Evolutionary conservation across 2,113 vertebrate genomes (phyloP), one percentile per base, ranked within the genome.

Genomic region (Leptobrachium leishanense): DNA sequence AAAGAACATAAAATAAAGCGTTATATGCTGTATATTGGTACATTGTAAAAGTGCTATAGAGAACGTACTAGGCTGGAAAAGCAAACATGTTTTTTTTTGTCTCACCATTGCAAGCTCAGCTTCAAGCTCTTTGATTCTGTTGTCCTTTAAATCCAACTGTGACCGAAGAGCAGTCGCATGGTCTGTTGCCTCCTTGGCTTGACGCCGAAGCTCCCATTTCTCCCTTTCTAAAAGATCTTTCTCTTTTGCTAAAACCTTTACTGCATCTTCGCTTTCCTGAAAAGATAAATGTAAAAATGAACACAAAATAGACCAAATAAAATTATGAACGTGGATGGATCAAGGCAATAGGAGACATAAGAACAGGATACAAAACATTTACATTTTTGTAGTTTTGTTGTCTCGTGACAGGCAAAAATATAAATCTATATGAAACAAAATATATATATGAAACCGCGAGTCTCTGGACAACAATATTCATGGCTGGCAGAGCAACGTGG

Each of bases 111-210:
- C 92, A 84, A 99, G 90, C 87, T 99, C 98, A 0, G 97, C 98
- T 85, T 99, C 98, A 88, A 99, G 94, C 89, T 99, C 98, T 92
- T 99, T 99, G 91, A 98, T 98, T 74, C 98, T 92, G 92, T 98
- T 99, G 88, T 99, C 98, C 83, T 96, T 99, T 82, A 98, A 93
- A 89, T 99, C 98, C 8, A 99, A 94, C 91, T 99, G 96, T 2
- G 96, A 94, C 78, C 96, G 96, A 55, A 99, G 91, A 3, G 94
- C 89, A 0, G 93, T 91, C 0, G 96, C 96, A 0, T 97, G 97
- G 89, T 99, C 98, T 0, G 96, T 97, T 44, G 98, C 96, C 79
- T 99, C 98, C 90, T 98, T 98, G 86, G 96, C 95, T 84, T 98
- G 98, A 40, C 96, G 92, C 68, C 97, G 86, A 59, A 99, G 91